Conservation (phyloP, 2,888 invertebrate species). For the Vesta saturnalis region DNA sequence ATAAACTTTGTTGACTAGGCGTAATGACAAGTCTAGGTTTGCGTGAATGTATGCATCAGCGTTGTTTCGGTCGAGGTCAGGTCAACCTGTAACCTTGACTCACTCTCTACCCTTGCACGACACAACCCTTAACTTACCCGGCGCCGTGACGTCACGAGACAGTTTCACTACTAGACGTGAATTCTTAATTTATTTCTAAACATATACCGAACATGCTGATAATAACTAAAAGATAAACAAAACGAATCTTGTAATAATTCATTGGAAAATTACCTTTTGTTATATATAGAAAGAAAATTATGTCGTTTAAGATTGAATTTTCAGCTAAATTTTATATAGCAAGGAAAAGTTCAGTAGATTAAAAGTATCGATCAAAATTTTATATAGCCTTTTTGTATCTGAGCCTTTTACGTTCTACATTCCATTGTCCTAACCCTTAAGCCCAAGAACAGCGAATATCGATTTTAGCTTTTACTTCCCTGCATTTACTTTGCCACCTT, state of each 20-base stretch:
- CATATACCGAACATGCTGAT: not conserved
- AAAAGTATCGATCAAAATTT: not conserved
- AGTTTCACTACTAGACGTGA: conserved; percentile 20
- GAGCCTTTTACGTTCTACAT: not conserved
- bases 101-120: conserved; percentile 41
- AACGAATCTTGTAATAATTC: no score
- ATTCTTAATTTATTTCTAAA: conserved; percentile 1
- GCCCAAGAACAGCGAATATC: not conserved
- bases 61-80: conserved; percentile 45
- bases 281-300: not conserved
- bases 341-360: not conserved
- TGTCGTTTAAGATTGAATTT: not conserved
- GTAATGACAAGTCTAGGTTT: conserved; percentile 13
- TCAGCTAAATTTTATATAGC: not conserved
- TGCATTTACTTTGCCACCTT: not conserved
- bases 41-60: conserved; percentile 33
- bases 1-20: not conserved
- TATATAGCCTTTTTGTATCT: not conserved
- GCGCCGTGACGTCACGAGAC: conserved; percentile 43
- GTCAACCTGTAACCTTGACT: conserved; percentile 48
- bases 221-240: not conserved
- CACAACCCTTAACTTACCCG: conserved; percentile 35
- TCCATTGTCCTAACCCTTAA: conserved; percentile 1
- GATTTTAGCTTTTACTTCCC: not conserved
- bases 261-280: not conserved